phyloP scores from a whole-genome alignment of 2,113 vertebrate genomes.

The Phocoena phocoena region DNA sequence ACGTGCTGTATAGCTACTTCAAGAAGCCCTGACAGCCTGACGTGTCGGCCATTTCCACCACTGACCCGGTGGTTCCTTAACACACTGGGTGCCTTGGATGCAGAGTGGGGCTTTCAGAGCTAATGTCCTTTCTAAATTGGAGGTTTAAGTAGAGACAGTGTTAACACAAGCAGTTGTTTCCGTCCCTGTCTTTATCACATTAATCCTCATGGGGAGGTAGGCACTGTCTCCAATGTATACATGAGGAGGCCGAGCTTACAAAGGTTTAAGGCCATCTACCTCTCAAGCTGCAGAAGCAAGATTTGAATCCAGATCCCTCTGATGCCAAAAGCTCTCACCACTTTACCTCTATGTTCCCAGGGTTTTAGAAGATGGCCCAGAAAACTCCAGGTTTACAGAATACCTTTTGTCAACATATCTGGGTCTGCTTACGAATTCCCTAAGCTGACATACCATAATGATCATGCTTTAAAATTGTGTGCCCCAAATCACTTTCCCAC shows the following conservation, averaged over 20 bases:
- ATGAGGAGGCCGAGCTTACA: not conserved
- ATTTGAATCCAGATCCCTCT: not conserved
- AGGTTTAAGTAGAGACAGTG: not conserved
- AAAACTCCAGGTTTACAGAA: not conserved
- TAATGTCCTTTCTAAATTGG: not conserved
- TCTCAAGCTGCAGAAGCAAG: not conserved
- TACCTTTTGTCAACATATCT: not conserved
- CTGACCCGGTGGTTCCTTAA: not conserved
- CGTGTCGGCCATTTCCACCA: not conserved
- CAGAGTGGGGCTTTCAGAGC: not conserved
- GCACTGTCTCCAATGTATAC: too few relatives aligned
- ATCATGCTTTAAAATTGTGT: not conserved
- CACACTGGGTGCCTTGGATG: not conserved
- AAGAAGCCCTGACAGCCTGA: not conserved
- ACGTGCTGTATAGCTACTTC: not conserved
- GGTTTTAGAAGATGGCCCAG: not conserved
- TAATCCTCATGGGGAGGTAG: not conserved
- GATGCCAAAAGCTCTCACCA: not conserved
- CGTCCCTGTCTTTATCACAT: not conserved
- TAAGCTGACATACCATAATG: not conserved
- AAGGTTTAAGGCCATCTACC: not conserved
- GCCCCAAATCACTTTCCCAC: too few relatives aligned
- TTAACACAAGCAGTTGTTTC: not conserved
- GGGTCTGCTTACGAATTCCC: not conserved
- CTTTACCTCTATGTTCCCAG: not conserved